Conservation (phyloP, 2,113 vertebrate species). For the Phylloscopus trochilus region DNA sequence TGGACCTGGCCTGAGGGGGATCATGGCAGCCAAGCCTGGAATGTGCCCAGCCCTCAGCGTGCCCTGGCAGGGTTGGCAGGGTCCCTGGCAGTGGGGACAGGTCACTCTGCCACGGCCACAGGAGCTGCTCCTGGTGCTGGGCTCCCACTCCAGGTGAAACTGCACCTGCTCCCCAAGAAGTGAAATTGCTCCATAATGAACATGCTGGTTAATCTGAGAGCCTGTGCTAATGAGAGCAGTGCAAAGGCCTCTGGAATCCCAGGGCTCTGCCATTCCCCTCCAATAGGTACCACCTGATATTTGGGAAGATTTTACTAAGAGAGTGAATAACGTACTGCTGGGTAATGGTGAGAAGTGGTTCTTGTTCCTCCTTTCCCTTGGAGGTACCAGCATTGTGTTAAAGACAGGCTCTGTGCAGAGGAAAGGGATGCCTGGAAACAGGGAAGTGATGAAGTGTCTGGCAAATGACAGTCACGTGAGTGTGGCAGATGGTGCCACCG, state of each 20-base stretch:
- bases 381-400: background rate
- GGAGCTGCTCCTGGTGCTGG: background rate
- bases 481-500: background rate
- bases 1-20: background rate
- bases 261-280: background rate
- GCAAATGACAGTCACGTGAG: background rate
- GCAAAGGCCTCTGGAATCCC: background rate
- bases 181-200: background rate
- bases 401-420: background rate
- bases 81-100: background rate
- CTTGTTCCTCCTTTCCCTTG: constrained; percentile 11
- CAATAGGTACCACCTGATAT: background rate
- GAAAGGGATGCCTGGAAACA: background rate
- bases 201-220: background rate
- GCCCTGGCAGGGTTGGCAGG: too few species aligned
- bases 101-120: background rate
- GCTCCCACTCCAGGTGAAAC: background rate
- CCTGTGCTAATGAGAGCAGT: background rate
- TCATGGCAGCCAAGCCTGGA: background rate
- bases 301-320: background rate
- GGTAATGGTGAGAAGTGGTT: constrained; percentile 51
- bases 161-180: background rate
- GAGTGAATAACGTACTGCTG: constrained; percentile 63
- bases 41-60: background rate
- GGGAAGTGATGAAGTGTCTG: background rate